phyloP scores from a whole-genome alignment of 2,888 invertebrate genomes.

The Dasysyrphus albostriatus region DNA sequence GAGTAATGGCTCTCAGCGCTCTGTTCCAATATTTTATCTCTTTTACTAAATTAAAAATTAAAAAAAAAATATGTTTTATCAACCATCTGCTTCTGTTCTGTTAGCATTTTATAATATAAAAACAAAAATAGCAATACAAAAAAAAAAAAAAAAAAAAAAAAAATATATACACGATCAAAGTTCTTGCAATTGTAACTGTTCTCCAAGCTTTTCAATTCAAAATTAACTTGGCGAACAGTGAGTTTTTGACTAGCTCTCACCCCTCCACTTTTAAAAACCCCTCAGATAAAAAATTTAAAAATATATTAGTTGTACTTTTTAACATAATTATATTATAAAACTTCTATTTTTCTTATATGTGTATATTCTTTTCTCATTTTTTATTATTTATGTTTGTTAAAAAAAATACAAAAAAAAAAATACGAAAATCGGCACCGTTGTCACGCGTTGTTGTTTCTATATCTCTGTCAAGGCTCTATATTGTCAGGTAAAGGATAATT shows the following conservation, averaged over 20 bases:
- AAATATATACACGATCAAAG: slow-evolving; percentile 69
- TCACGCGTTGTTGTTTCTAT: slow-evolving; percentile 73
- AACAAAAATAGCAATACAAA: neutral
- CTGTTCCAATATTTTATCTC: slow-evolving; percentile 61
- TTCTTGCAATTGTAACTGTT: slow-evolving; percentile 58
- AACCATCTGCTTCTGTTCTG: slow-evolving; percentile 71
- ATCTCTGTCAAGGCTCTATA: slow-evolving; percentile 82
- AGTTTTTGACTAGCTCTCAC: slow-evolving; percentile 28
- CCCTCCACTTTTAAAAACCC: slow-evolving; percentile 21
- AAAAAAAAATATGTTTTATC: slow-evolving; percentile 32
- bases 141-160: neutral
- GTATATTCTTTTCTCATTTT: slow-evolving; percentile 72
- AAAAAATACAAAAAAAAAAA: slow-evolving; percentile 45
- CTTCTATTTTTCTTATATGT: slow-evolving; percentile 74
- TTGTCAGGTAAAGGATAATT: slow-evolving; percentile 83
- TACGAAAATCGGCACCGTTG: slow-evolving; percentile 64
- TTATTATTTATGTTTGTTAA: slow-evolving; percentile 63
- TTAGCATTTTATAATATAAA: slow-evolving; percentile 53
- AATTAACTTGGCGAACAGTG: slow-evolving; percentile 42
- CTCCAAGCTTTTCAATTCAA: slow-evolving; percentile 35
- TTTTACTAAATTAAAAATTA: slow-evolving; percentile 21
- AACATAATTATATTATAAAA: slow-evolving; percentile 56
- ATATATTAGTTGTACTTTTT: slow-evolving; percentile 66
- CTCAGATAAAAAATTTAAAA: slow-evolving; percentile 5
- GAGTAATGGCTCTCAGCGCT: slow-evolving; percentile 66